Base-by-base conservation (phyloP, 1,140 invertebrate genomes). In the Drosophila hydei region DNA sequence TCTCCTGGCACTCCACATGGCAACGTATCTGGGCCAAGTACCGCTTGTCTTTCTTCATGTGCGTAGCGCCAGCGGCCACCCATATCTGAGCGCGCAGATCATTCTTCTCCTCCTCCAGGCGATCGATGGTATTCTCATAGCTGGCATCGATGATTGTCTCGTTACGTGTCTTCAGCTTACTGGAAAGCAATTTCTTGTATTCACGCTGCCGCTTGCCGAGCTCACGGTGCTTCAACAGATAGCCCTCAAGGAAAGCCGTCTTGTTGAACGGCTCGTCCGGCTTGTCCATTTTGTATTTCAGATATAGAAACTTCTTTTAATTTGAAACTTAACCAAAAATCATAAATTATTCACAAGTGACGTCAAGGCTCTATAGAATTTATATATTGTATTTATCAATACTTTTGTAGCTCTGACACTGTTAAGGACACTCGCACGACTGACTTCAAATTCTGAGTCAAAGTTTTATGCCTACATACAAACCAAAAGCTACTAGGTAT, bases 11-110 rank as follows among this genome's bases (percentile, higher is more conserved):
- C 14, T 76, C 75, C 5, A 90, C 84, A 70, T 90, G 88, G n/a
- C 84, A 81, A 2, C 72, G 62, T 8, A 90, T 90, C 19, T 77
- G 62, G 8, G 56, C 38, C 16, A 90, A 30, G 47, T 54, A 79
- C 0, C 67, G 61, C 3, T 75, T 65, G 23, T 84, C 72, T 43
- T 69, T 69, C 18, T 47, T 64, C 16, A 78, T 64, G 30, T 88
- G 83, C 0, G 83, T 88, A 1, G 58, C 30, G 1, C 90, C 90
- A 14, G 45, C 75, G 14, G 90, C 90, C 47, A 91, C 90, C 83
- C 90, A 90, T 21, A 91, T 89, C 52, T 91, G 87, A 5, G 90
- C 89, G 0, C 89, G 55, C 47, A 91, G 43, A 27, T 91, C 87
- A 36, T 90, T 75, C 55, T 89, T 85, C 60, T 91, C 90, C 51